Evolutionary conservation across 2,888 invertebrate genomes (phyloP).

Genomic region (Cheilosia grossa): DNA sequence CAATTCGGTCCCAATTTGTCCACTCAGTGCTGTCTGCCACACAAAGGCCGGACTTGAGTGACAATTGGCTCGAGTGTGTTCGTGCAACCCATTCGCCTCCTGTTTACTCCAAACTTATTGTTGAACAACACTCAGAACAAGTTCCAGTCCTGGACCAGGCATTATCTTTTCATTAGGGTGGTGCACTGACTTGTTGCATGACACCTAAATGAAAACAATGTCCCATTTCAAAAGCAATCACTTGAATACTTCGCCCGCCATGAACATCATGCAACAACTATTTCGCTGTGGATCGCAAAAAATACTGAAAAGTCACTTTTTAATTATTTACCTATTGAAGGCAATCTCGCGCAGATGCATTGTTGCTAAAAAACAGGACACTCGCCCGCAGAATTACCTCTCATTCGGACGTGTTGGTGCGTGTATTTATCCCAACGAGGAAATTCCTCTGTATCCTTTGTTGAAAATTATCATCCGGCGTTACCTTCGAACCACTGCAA

Average conservation of each 20-base stretch:
- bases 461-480: constrained; percentile 45
- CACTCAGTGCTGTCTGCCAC: not conserved
- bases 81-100: constrained; percentile 3
- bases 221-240: constrained; percentile 18
- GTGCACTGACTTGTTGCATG: not conserved
- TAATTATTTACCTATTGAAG: constrained; percentile 23
- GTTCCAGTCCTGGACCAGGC: not conserved
- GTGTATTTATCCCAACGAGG: constrained; percentile 32
- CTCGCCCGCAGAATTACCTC: constrained; percentile 25
- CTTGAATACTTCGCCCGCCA: constrained; percentile 10
- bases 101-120: constrained; percentile 17
- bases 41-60: constrained; percentile 4
- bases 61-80: constrained; percentile 5
- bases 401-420: constrained; percentile 33
- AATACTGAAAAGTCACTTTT: not conserved
- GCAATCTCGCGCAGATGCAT: constrained; percentile 24
- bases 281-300: not conserved
- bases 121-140: constrained; percentile 36
- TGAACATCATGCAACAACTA: not conserved
- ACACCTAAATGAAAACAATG: constrained; percentile 20
- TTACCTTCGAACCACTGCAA: constrained; percentile 25
- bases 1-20: constrained; percentile 11
- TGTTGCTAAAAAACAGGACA: constrained; percentile 11
- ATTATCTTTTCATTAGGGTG: constrained; percentile 38
- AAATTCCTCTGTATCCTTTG: constrained; percentile 30